phyloP scores from a whole-genome alignment of 2,888 invertebrate species.

The Rotaria macrura region DNA sequence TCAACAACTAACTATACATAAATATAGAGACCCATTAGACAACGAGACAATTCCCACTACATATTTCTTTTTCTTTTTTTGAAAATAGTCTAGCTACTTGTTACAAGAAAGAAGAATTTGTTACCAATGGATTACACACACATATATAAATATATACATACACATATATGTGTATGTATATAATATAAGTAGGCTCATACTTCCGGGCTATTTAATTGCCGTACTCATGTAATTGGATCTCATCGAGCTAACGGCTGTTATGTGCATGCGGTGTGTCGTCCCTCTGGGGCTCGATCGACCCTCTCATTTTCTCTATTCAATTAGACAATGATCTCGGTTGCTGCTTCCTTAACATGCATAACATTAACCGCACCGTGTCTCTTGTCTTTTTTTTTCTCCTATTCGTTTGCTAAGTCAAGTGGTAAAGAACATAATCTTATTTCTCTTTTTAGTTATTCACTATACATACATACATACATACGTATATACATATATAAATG shows the following conservation, averaged over 20 bases:
- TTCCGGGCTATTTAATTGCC: background rate
- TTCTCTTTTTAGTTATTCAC: background rate
- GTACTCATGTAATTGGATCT: background rate
- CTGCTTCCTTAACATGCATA: background rate
- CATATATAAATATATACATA: background rate
- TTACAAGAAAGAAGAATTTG: background rate
- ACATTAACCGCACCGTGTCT: background rate
- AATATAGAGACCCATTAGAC: background rate
- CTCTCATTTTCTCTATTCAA: background rate
- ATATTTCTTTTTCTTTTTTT: background rate
- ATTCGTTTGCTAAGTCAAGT: background rate
- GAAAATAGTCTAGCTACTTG: background rate
- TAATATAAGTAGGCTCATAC: background rate
- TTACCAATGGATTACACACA: background rate
- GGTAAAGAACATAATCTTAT: conserved; percentile 6
- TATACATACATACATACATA: background rate
- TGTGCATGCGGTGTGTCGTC: background rate
- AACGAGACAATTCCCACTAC: background rate
- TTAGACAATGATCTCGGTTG: background rate
- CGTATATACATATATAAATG: too few relatives aligned
- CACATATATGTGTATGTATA: background rate
- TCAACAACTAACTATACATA: background rate
- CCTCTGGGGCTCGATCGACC: background rate
- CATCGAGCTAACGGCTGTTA: background rate
- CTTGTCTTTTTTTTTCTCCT: background rate